Evolutionary conservation across 2,888 invertebrate species (phyloP), one percentile per base, ranked within the genome.

Genomic region (Anoplius nigerrimus): DNA sequence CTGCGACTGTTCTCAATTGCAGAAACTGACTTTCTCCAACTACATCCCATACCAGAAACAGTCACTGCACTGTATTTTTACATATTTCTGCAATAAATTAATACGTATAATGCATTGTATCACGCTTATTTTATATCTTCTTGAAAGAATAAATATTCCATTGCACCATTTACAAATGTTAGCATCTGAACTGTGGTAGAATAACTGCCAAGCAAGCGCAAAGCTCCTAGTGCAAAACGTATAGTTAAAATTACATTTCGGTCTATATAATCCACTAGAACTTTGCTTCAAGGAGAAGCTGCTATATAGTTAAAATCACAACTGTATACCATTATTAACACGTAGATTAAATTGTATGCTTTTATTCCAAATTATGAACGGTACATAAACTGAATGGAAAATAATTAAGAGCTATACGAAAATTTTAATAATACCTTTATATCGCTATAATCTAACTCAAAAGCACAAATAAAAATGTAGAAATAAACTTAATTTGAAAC

Each of bases 11-110:
- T 62, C 61, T 62, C 60, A 59, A 73, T 70, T 63, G 77, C 65
- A 48, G 72, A 46, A 56, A 70, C 62, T 66, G 70, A 60, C 59
- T 78, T 79, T 67, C 86, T 86, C 71, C 81, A 83, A 76, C 83
- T 82, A 75, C 85, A 86, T 87, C 86, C 87, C 87, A 87, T 87
- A 77, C 80, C 85, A 82, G 69, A 6, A 13, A 24, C 53, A 57
- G n/a, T 16, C 21, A 24, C 24, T 13, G 11, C 24, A 46, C 16
- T 48, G 5, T 18, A n/a, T 48, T 56, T 18, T 60, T 27, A 21
- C 56, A 59, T 58, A 61, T 52, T 45, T 22, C 48, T 56, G 34
- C 53, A 34, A 62, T 68, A 16, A 48, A n/a, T 18, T 4, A 4
- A 18, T 6, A 13, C n/a, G 5, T 18, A 18, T 16, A 48, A 16